A percentile compares a stretch with the other conserved stretches of the same genome.
phyloP scores from a whole-genome alignment of 2,888 invertebrate species.

The Xestia ashworthii region DNA sequence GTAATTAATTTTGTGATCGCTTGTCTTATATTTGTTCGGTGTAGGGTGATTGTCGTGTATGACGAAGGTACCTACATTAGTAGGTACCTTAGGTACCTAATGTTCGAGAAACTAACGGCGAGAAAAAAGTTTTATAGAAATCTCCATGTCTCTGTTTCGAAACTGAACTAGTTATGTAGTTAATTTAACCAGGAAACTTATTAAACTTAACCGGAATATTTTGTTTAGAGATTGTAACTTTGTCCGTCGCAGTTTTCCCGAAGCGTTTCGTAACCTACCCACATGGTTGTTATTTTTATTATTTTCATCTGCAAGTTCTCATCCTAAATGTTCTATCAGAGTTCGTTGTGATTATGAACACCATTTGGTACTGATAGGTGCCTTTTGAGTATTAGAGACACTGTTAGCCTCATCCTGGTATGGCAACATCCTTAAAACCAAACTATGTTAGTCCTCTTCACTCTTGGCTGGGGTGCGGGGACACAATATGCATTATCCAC shows the following conservation, averaged over 20 bases:
- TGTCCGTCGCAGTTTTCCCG: not conserved
- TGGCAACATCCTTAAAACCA: too few species aligned
- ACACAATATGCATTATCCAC: not conserved
- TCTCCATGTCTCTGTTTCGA: too few species aligned
- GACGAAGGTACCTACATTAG: not conserved
- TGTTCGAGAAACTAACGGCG: not conserved
- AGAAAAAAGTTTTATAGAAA: not conserved
- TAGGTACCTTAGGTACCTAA: too few species aligned
- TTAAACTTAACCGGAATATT: not conserved
- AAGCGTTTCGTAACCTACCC: not conserved
- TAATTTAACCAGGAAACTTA: not conserved
- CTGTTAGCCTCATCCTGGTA: not conserved
- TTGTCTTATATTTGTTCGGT: constrained; percentile 13
- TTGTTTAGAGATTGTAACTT: too few species aligned
- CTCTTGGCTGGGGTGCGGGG: too few species aligned
- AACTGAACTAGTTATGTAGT: too few species aligned
- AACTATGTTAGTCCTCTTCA: too few species aligned
- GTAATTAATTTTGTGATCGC: not conserved
- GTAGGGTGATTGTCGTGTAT: not conserved
- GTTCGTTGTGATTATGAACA: not conserved
- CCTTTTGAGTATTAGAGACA: not conserved
- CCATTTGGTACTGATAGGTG: not conserved
- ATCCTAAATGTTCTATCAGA: not conserved
- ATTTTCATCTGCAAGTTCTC: not conserved
- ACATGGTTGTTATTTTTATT: not conserved